These are phyloP conservation scores for Archocentrus centrarchus DNA, from an alignment of 2,113 vertebrate species.

Conservation along the genomic window DNA sequence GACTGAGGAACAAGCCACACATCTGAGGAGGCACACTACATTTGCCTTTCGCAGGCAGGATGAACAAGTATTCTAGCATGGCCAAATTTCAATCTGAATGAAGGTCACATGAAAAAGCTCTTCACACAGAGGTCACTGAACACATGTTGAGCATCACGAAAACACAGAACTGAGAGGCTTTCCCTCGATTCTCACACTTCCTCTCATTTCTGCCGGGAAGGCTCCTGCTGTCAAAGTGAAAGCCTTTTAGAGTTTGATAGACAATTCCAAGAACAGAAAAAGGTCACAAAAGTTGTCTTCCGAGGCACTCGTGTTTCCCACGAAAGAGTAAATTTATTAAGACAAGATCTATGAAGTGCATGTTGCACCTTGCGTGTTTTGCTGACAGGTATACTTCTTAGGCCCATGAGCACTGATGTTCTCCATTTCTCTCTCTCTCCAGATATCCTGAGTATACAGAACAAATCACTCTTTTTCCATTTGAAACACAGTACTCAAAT, in stretches of 20 bases:
- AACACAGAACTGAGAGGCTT: conserved; percentile 54
- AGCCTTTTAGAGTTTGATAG: conserved; percentile 66
- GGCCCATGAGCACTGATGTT: conserved; percentile 85
- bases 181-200: conserved; percentile 48
- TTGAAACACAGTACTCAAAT: conserved; percentile 93
- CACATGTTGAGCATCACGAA: conserved; percentile 44
- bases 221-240: conserved; percentile 67
- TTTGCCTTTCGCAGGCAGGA: background rate
- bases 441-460: conserved; percentile 93
- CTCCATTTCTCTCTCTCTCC: conserved; percentile 82
- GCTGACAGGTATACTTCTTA: conserved; percentile 90
- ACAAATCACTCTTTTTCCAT: conserved; percentile 83
- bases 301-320: conserved; percentile 92
- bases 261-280: conserved; percentile 81
- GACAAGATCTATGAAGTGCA: conserved; percentile 91
- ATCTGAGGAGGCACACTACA: conserved; percentile 29
- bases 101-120: conserved; percentile 48
- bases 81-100: conserved; percentile 49
- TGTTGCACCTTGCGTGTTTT: conserved; percentile 82
- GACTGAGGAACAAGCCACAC: conserved; percentile 33
- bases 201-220: conserved; percentile 53
- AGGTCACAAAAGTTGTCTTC: conserved; percentile 89
- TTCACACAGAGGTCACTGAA: conserved; percentile 48
- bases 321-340: conserved; percentile 99
- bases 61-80: conserved; percentile 38